Base-by-base conservation (phyloP, 2,888 invertebrate genomes). In the Dicranocentrus wangi region DNA sequence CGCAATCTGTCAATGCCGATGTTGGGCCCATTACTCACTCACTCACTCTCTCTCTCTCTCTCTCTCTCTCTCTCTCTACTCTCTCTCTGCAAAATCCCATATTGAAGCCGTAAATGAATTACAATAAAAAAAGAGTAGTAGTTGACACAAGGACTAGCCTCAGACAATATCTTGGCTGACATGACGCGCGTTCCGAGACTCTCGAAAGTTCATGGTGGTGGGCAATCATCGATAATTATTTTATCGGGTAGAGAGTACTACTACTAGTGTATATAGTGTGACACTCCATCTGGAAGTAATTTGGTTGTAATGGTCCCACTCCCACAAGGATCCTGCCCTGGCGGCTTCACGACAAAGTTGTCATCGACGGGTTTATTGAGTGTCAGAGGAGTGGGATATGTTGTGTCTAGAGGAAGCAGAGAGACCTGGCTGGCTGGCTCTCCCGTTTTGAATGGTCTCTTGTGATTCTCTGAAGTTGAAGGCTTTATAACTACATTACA, bases 261-360 rank as follows among this genome's bases (percentile, higher is more conserved):
- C n/a, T n/a, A n/a, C n/a, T n/a, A n/a, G n/a, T n/a, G n/a, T n/a
- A n/a, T n/a, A n/a, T n/a, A n/a, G n/a, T n/a, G 81, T 81, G 81
- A 77, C 77, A 81, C 81, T 76, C 77, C 71, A 65, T 60, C 76
- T 76, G 77, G 81, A 81, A 81, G 70, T 77, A 81, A 81, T 81
- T 81, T 81, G 77, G 25, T 60, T 71, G 75, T 75, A 75, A 75
- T 75, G 75, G 75, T 53, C 75, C 66, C 68, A 25, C 51, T 15
- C 17, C 32, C 5, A 32, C n/a, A n/a, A n/a, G n/a, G n/a, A n/a
- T n/a, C n/a, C n/a, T n/a, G n/a, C n/a, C n/a, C n/a, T n/a, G n/a
- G n/a, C n/a, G n/a, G n/a, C 42, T 65, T 21, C 39, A 65, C 10
- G 47, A 58, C 75, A 75, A 32, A 75, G 66, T 75, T 75, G 75